Percentiles rank a stretch among this genome's conserved stretches.
Conservation (phyloP, 2,113 vertebrate species). For the Ceyx melanurus region DNA sequence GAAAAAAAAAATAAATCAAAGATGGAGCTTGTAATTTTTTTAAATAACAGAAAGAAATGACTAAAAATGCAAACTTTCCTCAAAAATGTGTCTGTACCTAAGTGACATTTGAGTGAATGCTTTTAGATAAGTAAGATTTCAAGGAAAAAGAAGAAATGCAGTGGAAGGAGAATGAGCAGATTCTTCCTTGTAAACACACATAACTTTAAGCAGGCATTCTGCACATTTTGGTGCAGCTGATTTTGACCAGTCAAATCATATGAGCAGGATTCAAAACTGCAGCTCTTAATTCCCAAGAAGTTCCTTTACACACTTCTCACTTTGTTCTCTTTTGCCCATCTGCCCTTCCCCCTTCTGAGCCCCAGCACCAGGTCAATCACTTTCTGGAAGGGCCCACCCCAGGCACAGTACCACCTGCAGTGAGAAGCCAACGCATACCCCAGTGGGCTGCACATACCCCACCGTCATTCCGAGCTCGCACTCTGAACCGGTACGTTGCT, state of each 20-base stretch:
- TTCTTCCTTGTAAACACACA: not conserved
- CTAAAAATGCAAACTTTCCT: not conserved
- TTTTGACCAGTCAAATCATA: rapidly evolving
- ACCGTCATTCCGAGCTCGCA: conserved; percentile 89
- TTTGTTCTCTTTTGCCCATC: rapidly evolving
- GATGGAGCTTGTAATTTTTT: not conserved
- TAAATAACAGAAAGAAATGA: not conserved
- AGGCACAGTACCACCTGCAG: rapidly evolving
- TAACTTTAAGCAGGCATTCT: not conserved
- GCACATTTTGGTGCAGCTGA: not conserved
- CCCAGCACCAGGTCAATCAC: rapidly evolving
- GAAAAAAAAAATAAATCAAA: not conserved
- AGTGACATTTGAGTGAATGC: not conserved
- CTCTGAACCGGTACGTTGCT: conserved; percentile 86
- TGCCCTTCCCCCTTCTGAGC: not conserved
- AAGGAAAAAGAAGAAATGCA: not conserved
- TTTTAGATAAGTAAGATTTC: not conserved
- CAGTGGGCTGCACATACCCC: conserved; percentile 80
- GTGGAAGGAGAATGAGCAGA: not conserved
- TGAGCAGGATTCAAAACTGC: not conserved
- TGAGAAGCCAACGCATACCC: rapidly evolving
- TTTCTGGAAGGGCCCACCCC: rapidly evolving
- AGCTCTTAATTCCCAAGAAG: not conserved
- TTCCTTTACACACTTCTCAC: not conserved
- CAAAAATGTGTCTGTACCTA: not conserved